These are phyloP conservation scores for Lithophane ornitopus DNA, from an alignment of 2,888 invertebrate genomes.

Conservation along the genomic window DNA sequence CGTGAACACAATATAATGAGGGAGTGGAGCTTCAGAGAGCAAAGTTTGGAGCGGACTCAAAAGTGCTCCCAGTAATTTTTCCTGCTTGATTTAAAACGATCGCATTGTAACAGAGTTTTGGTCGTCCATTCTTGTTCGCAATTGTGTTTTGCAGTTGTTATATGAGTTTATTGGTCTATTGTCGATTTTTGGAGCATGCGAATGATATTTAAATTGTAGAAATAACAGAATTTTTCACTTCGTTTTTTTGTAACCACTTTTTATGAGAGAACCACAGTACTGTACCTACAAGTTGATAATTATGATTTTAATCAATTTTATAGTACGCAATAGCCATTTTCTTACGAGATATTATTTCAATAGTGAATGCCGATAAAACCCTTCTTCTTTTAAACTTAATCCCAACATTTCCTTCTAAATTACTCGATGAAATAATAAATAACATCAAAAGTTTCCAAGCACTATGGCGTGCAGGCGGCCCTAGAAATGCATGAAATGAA, in stretches of 20 bases:
- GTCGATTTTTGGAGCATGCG: not conserved
- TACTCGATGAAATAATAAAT: conserved; percentile 44
- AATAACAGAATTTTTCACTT: not conserved
- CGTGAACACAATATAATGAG: conserved; percentile 89
- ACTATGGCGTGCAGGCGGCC: conserved; percentile 12
- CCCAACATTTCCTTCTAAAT: conserved; percentile 25
- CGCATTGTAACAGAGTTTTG: conserved; percentile 80
- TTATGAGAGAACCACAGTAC: too few relatives aligned
- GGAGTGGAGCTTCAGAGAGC: conserved; percentile 79
- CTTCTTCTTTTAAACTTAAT: not conserved
- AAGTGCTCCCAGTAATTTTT: conserved; percentile 87
- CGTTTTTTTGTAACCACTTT: not conserved
- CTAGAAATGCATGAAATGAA: conserved; percentile 66
- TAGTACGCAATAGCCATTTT: too few relatives aligned
- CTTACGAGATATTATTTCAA: too few relatives aligned
- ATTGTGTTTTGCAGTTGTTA: conserved; percentile 55
- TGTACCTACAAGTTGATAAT: too few relatives aligned
- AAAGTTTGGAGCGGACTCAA: conserved; percentile 85
- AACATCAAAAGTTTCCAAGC: conserved; percentile 31
- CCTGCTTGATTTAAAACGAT: conserved; percentile 87
- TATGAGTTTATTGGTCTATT: conserved; percentile 29
- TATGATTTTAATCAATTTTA: too few relatives aligned
- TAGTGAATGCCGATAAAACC: not conserved
- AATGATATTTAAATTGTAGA: not conserved
- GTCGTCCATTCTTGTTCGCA: conserved; percentile 68